Evolutionary conservation across 2,113 vertebrate genomes (phyloP).

Genomic region (Xiphias gladius): DNA sequence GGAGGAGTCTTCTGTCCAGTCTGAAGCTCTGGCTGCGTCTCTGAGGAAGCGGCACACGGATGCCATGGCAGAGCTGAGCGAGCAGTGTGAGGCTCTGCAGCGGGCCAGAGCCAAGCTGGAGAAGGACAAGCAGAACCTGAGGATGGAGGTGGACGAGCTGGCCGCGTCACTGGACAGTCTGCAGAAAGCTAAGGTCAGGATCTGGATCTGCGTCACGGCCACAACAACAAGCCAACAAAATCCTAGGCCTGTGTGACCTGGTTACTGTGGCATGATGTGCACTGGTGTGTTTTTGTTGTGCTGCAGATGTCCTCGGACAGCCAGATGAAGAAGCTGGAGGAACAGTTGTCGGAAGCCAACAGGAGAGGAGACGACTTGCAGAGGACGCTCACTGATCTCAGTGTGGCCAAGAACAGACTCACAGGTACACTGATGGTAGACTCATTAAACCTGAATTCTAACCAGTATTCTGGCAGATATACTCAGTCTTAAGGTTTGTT

Average conservation of each 20-base stretch:
- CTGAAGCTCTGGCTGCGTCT: conserved; percentile 75
- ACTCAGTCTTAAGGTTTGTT: background rate
- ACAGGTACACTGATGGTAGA: conserved; percentile 69
- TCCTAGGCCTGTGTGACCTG: background rate
- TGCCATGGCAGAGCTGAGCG: conserved; percentile 79
- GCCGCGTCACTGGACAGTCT: conserved; percentile 79
- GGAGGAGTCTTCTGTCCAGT: conserved; percentile 83
- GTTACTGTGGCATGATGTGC: background rate
- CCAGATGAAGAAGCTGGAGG: conserved; percentile 86
- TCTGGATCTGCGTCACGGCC: no score
- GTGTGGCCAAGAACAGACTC: conserved; percentile 82
- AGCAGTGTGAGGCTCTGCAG: conserved; percentile 86
- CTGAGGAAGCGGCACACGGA: conserved; percentile 84
- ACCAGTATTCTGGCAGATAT: background rate
- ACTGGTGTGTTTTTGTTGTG: background rate
- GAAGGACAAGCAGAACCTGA: conserved; percentile 87
- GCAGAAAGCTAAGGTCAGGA: conserved; percentile 85
- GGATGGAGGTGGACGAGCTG: conserved; percentile 85
- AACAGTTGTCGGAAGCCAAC: conserved; percentile 82
- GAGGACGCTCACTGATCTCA: conserved; percentile 82
- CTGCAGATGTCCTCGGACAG: conserved; percentile 80
- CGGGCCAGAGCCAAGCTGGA: conserved; percentile 84
- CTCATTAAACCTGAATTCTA: no score
- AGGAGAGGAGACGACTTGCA: conserved; percentile 86
- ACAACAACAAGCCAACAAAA: background rate